Base-by-base conservation (phyloP, 2,888 invertebrate genomes). In the Andrena dorsata region DNA sequence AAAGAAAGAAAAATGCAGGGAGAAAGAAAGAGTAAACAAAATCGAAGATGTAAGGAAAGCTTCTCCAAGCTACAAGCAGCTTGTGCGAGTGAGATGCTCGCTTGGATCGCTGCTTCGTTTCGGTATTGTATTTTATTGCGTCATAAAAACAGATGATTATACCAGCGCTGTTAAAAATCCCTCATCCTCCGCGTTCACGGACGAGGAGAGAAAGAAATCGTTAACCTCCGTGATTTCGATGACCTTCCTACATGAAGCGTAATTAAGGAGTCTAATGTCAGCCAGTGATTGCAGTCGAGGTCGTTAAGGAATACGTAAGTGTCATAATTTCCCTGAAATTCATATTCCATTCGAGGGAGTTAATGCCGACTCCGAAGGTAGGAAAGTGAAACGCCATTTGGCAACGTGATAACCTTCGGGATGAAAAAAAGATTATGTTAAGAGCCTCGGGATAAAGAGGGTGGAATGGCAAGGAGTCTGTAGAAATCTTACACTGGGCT, bases 231-330 rank as follows among this genome's bases (percentile, higher is more conserved):
- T 32, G 60, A 82, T 74, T 68, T 58, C 53, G 65, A 80, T 58
- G 69, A 65, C 77, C 74, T 81, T 60, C 73, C 51, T 61, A 72
- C 74, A 53, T 41, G 60, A 23, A 51, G 23, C 56, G 72, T 82
- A 81, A 84, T 84, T 84, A 84, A 60, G 69, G 49, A 82, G 70
- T 41, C 70, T 63, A 70, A 77, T 72, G 77, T 65, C 49, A 65
- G 53, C 7, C 32, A 0, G 47, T 58, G 64, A 76, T 71, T 72
- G 49, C 68, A 68, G 47, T 32, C n/a, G 7, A 35, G 76, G 23
- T 70, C 76, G 56, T 70, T 56, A 74, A 47, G 74, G 47, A 51
- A 78, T 32, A 49, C 64, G 32, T 16, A 35, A 76, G 58, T 65
- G 56, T 73, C 73, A 65, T 75, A 68, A 75, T 65, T 78, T 61